Base-by-base conservation (phyloP, 2,888 invertebrate genomes). In the Spicauda simplicius region DNA sequence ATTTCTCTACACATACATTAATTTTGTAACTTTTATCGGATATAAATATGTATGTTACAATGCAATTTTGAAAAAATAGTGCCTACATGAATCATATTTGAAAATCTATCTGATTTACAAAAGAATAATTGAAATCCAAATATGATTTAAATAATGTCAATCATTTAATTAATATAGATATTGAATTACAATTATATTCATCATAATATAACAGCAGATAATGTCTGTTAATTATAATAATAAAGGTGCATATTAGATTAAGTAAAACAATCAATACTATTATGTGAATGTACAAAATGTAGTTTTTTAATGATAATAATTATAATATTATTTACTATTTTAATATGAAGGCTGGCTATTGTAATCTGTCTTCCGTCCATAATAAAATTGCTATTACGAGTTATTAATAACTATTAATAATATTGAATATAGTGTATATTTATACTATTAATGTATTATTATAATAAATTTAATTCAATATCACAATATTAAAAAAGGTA, bases 221-320 rank as follows among this genome's bases (percentile, higher is more conserved):
- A 37, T 37, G 37, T 48, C 14, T 52, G 55, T 50, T 59, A 52
- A 18, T 19, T 33, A 18, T 55, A 18, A 48, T 25, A 52, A 41
- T 54, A 30, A 53, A 45, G 65, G 65, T 65, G 65, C 65, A 65
- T 65, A 65, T 48, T 66, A 60, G 55, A 19, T 7, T 65, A 55
- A 60, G 45, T 54, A 57, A 57, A 41, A 52, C 45, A 19, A 68
- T 53, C 54, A 60, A 55, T 57, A 52, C 53, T 54, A 65, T 54
- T 56, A 58, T 64, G 68, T 69, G 57, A 71, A 73, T 75, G 76
- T 77, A 76, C 75, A 76, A 75, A 77, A 71, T 69, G 61, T 63
- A 63, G 57, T 63, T 59, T 63, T 59, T 57, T 71, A 59, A 59
- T 53, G 61, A 63, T 56, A 58, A 57, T 55, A 58, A 57, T 55